phyloP scores from a whole-genome alignment of 2,797 vertebrate species.

The Myripristis murdjan region DNA sequence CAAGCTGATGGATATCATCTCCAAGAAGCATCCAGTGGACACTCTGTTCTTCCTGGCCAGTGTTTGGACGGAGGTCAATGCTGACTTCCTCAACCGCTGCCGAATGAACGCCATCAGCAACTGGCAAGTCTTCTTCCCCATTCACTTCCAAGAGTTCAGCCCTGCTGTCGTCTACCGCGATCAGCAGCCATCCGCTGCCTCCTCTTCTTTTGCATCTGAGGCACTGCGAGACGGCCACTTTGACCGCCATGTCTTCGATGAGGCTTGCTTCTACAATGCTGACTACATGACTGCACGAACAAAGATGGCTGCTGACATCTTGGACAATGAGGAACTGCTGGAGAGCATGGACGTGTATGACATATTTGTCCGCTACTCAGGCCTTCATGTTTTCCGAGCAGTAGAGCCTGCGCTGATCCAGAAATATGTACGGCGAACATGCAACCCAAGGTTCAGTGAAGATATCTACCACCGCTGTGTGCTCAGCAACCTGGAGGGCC shows the following conservation, averaged over 20 bases:
- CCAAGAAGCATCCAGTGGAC: conserved; percentile 98
- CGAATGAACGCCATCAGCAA: conserved; percentile 97
- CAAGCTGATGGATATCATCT: conserved; percentile 97
- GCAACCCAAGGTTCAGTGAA: conserved; percentile 94
- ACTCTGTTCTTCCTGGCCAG: conserved; percentile 95
- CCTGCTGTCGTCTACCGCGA: conserved; percentile 88
- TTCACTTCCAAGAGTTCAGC: conserved; percentile 98
- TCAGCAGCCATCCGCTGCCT: conserved; percentile 88
- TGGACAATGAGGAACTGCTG: conserved; percentile 94
- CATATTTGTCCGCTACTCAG: conserved; percentile 95
- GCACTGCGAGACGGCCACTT: conserved; percentile 91
- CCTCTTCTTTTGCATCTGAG: conserved; percentile 87
- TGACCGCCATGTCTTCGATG: conserved; percentile 93
- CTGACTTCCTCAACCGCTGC: conserved; percentile 95
- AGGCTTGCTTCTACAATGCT: conserved; percentile 98
- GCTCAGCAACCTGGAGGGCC: conserved; percentile 94
- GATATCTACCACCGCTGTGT: conserved; percentile 96
- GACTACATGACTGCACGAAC: conserved; percentile 96
- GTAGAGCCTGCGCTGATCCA: conserved; percentile 96
- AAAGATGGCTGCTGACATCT: conserved; percentile 91
- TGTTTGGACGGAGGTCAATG: conserved; percentile 93
- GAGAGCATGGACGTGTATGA: conserved; percentile 96
- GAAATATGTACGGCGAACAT: conserved; percentile 90
- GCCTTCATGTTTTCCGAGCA: conserved; percentile 95
- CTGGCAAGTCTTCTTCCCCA: conserved; percentile 98